Evolutionary conservation across 2,888 invertebrate species (phyloP).

Genomic region (Ecliptopera silaceata): DNA sequence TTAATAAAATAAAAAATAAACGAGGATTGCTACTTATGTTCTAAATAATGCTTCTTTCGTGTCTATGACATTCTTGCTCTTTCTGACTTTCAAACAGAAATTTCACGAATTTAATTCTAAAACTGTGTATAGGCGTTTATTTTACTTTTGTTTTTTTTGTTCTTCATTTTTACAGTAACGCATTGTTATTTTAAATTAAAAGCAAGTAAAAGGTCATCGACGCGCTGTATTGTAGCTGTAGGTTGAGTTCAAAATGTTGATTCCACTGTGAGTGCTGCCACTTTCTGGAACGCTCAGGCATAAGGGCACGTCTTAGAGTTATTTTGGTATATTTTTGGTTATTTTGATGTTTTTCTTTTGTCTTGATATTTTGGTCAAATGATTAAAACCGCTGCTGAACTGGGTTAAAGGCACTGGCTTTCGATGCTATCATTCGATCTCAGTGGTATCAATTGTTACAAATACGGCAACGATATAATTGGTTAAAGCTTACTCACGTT

Average conservation of each 20-base stretch:
- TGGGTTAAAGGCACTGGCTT: constrained; percentile 16
- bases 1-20: too few relatives aligned
- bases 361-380: constrained; percentile 18
- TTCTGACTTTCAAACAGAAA: too few relatives aligned
- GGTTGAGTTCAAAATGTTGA: constrained; percentile 3
- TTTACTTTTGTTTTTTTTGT: constrained; percentile 12
- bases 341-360: too few relatives aligned
- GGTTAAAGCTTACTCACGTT: constrained; percentile 32
- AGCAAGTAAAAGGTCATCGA: constrained; percentile 15
- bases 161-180: too few relatives aligned
- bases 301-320: neutral
- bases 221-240: constrained; percentile 18
- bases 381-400: constrained; percentile 15
- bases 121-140: constrained; percentile 9
- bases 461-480: constrained; percentile 34
- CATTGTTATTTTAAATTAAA: constrained; percentile 17
- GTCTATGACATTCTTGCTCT: too few relatives aligned
- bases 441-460: constrained; percentile 32
- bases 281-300: neutral
- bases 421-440: constrained; percentile 4
- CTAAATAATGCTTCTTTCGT: too few relatives aligned
- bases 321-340: constrained; percentile 8
- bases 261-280: neutral
- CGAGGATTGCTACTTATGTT: too few relatives aligned
- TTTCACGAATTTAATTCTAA: too few relatives aligned